Percentiles rank a stretch among this genome's conserved stretches.
These are phyloP conservation scores for Leptinotarsa undecemlineata DNA, from an alignment of 1,140 invertebrate genomes.

Conservation along the genomic window DNA sequence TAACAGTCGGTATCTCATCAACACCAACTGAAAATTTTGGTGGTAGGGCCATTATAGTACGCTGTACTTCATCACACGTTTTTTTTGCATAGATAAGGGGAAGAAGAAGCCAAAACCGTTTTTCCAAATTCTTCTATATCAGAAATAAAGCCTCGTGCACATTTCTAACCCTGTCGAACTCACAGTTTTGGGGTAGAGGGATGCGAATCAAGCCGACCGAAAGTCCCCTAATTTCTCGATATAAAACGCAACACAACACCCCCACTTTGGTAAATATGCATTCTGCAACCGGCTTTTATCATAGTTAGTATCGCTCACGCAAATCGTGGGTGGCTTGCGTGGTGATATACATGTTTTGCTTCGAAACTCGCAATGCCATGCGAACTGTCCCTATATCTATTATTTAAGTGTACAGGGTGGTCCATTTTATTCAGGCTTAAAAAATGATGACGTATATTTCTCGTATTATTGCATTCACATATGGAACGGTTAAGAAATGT, in stretches of 20 bases:
- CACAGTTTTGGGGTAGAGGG: background rate
- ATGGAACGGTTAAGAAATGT: no score
- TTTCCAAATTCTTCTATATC: no score
- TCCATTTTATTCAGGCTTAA: no score
- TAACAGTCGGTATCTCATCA: no score
- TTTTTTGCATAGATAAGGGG: no score
- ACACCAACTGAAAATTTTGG: no score
- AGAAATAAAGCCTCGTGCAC: background rate
- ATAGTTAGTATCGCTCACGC: constrained; percentile 10
- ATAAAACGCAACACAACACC: constrained; percentile 10
- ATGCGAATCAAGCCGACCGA: constrained; percentile 2
- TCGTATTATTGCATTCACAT: no score
- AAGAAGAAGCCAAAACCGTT: no score
- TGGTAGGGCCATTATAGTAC: no score
- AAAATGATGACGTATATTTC: no score
- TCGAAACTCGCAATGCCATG: constrained; percentile 7
- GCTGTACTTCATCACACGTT: no score
- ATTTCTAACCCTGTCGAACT: background rate
- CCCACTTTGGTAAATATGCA: constrained; percentile 18
- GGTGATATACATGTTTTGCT: background rate
- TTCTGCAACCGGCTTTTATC: constrained; percentile 14
- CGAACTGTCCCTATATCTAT: constrained; percentile 5
- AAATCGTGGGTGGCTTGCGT: constrained; percentile 9
- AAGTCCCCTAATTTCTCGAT: background rate
- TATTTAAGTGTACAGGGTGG: background rate